Conservation (phyloP, 2,797 vertebrate species). For the Epinephelus coioides region DNA sequence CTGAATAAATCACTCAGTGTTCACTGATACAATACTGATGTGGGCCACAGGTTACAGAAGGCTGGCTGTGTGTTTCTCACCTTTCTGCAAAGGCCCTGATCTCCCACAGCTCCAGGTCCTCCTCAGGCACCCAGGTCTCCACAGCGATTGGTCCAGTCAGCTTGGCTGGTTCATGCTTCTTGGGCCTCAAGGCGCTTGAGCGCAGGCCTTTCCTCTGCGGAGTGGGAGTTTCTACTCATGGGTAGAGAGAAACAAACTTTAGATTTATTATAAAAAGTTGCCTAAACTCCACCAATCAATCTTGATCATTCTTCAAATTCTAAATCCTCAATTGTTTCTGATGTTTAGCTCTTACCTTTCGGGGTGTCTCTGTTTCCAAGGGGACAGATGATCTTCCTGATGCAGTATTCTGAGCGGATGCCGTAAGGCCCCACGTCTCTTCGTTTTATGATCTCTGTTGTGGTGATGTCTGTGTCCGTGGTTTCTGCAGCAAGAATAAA, state of each 20-base stretch:
- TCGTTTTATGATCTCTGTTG: constrained; percentile 97
- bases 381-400: constrained; percentile 98
- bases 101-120: constrained; percentile 98
- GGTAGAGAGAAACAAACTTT: background rate
- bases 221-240: constrained; percentile 92
- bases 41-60: background rate
- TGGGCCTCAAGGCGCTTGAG: constrained; percentile 96
- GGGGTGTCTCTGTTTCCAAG: constrained; percentile 94
- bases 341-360: constrained; percentile 87
- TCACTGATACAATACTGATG: background rate
- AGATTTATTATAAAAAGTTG: background rate
- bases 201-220: constrained; percentile 98
- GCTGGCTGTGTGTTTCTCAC: constrained; percentile 73
- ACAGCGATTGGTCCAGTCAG: constrained; percentile 95
- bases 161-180: constrained; percentile 95
- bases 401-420: constrained; percentile 97
- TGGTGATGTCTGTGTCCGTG: constrained; percentile 95
- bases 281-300: background rate
- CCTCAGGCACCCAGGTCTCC: constrained; percentile 96
- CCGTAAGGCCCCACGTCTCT: constrained; percentile 95
- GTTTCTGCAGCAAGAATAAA: constrained; percentile 87
- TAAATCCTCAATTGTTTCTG: background rate
- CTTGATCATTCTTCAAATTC: background rate
- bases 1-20: background rate
- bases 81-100: constrained; percentile 98